Evolutionary conservation across 2,113 vertebrate genomes (phyloP).

Genomic region (Eonycteris spelaea): DNA sequence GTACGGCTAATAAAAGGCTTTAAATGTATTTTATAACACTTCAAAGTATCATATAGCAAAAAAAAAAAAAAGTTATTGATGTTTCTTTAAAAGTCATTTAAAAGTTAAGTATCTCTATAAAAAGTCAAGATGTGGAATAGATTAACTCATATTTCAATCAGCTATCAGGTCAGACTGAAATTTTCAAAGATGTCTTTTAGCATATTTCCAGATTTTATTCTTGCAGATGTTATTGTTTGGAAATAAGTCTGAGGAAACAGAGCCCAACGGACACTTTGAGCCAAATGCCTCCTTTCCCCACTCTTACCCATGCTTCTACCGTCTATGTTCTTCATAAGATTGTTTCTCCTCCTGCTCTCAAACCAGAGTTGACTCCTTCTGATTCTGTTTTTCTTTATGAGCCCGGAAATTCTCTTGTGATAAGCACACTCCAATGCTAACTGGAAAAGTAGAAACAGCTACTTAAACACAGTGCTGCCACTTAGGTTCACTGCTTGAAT

Average conservation of each 20-base stretch:
- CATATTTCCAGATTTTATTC: neutral
- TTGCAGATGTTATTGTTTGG: neutral
- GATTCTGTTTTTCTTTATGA: neutral
- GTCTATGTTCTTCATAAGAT: neutral
- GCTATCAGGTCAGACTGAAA: neutral
- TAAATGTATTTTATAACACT: neutral
- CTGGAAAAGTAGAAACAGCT: neutral
- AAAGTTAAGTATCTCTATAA: neutral
- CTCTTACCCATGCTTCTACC: neutral
- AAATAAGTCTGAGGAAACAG: neutral
- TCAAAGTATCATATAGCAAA: neutral
- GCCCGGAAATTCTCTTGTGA: neutral
- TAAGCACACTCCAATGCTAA: neutral
- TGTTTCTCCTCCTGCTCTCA: neutral
- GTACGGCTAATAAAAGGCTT: neutral
- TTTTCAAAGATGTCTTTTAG: neutral
- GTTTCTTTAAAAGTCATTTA: neutral
- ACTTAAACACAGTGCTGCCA: neutral
- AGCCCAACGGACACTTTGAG: neutral
- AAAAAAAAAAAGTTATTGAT: neutral
- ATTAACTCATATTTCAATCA: neutral
- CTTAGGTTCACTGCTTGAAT: neutral
- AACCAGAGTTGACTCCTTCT: neutral
- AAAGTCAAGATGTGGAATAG: neutral
- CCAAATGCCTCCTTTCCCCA: neutral